A percentile compares a stretch with the other conserved stretches of the same genome.
These are phyloP conservation scores for Coelogynopora nodosa DNA, from an alignment of 2,888 invertebrate species.

Conservation along the genomic window DNA sequence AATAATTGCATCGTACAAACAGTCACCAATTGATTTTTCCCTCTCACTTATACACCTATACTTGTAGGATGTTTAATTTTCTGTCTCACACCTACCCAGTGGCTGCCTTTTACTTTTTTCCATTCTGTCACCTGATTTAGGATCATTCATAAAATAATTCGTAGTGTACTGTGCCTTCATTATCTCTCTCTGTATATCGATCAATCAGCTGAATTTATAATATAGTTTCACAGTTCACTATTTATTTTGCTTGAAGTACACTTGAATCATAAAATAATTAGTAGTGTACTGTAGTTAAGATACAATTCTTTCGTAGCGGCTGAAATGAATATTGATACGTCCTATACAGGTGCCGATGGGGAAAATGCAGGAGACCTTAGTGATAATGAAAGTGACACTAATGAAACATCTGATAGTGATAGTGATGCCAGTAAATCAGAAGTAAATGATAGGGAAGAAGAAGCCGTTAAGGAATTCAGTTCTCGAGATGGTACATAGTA, in stretches of 20 bases:
- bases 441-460: not conserved
- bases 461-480: slow-evolving; percentile 9
- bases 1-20: slow-evolving; percentile 17
- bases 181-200: slow-evolving; percentile 8
- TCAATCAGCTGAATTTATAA: slow-evolving; percentile 25
- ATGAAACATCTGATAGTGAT: slow-evolving; percentile 28
- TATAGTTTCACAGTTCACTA: slow-evolving; percentile 14
- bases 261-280: slow-evolving; percentile 15
- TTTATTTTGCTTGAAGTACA: slow-evolving; percentile 27
- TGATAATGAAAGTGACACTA: not conserved
- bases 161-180: not conserved
- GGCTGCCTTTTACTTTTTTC: slow-evolving; percentile 8
- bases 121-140: slow-evolving; percentile 15
- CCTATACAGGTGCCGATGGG: not conserved
- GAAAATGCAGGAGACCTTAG: not conserved
- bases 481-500: slow-evolving; percentile 23
- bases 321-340: not conserved
- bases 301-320: slow-evolving; percentile 12
- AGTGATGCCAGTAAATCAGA: not conserved
- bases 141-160: not conserved
- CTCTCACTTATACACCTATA: slow-evolving; percentile 10
- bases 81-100: slow-evolving; percentile 26
- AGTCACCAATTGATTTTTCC: slow-evolving; percentile 24
- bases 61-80: not conserved
- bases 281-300: not conserved